Conservation (phyloP, 2,797 vertebrate species). For the Borostomias antarcticus region DNA sequence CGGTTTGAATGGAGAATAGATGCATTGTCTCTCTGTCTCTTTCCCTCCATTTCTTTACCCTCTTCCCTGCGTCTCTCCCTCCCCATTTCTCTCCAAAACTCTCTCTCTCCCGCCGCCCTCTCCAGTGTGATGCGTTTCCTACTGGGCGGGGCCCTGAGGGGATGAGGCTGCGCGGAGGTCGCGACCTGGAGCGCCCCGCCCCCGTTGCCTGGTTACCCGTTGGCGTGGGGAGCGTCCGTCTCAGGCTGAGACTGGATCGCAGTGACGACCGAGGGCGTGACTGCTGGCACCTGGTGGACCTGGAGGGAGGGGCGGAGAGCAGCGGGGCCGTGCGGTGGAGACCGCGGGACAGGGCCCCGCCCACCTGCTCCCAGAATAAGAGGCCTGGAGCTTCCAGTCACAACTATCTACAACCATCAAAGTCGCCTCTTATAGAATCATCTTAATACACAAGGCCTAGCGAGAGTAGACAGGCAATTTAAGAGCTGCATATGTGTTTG, state of each 20-base stretch:
- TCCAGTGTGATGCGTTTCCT: slow-evolving; percentile 60
- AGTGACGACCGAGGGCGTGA: slow-evolving; percentile 58
- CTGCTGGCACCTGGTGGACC: slow-evolving; percentile 73
- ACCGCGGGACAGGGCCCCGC: slow-evolving; percentile 30
- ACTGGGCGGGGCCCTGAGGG: slow-evolving; percentile 46
- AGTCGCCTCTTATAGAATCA: too few species aligned
- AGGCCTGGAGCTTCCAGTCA: neutral
- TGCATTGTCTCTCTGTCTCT: neutral
- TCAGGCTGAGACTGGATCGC: slow-evolving; percentile 67
- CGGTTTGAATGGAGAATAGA: too few species aligned
- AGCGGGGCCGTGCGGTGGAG: slow-evolving; percentile 29
- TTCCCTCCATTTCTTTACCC: neutral
- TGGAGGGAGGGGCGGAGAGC: slow-evolving; percentile 47
- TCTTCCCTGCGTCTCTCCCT: neutral
- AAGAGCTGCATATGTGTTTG: slow-evolving; percentile 8
- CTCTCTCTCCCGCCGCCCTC: neutral
- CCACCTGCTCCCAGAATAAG: slow-evolving; percentile 60
- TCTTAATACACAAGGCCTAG: too few species aligned
- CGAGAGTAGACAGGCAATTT: neutral
- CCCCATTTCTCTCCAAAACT: neutral
- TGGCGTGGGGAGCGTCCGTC: slow-evolving; percentile 64
- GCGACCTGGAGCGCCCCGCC: slow-evolving; percentile 57
- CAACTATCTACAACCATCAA: too few species aligned
- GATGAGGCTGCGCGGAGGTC: slow-evolving; percentile 67
- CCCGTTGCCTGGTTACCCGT: slow-evolving; percentile 64